Base-by-base conservation (phyloP, 2,797 vertebrate genomes). In the Sciurus vulgaris region DNA sequence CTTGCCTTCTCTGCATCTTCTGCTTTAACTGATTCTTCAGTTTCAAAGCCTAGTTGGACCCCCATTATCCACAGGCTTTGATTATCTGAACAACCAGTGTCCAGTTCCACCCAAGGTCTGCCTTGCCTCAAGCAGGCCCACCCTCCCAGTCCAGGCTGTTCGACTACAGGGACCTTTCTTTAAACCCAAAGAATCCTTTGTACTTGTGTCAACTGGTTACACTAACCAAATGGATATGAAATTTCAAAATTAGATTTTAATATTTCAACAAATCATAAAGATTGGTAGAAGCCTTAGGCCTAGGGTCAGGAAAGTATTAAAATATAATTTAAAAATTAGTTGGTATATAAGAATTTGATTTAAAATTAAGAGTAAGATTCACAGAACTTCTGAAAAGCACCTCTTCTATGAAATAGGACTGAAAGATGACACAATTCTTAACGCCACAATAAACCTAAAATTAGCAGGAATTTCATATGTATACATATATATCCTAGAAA, bases 181-280 rank as follows among this genome's bases (percentile, higher is more conserved):
- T 56, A 56, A 56, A 89, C 6, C 3, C 83, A 59, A 96, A 28
- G 3, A 61, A 89, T 47, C 24, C 26, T 77, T 6, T 41, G 14
- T 7, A 77, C 12, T 81, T 49, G 15, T 41, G 15, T 78, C 79
- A 63, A 30, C 14, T 69, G 65, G 17, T 67, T 41, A 82, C 1
- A 41, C 0, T 56, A 12, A 82, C 72, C 35, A 95, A 95, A 89
- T 38, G 20, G 17, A 44, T 93, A 51, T 22, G 47, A 95, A 59
- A 89, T 86, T 76, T 91, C 54, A 72, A 95, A 94, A 63, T 54
- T 79, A 86, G 92, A 91, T 30, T 72, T 95, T 84, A 95, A 93
- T 41, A 69, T 28, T 78, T 96, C 84, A 91, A 79, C 17, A 79
- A 85, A 86, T 88, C 26, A 18, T 89, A 70, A 70, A 96, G 41